A percentile compares a stretch with the other conserved stretches of the same genome.
These are phyloP conservation scores for Synergus umbraculus DNA, from an alignment of 2,888 invertebrate species.

Conservation along the genomic window DNA sequence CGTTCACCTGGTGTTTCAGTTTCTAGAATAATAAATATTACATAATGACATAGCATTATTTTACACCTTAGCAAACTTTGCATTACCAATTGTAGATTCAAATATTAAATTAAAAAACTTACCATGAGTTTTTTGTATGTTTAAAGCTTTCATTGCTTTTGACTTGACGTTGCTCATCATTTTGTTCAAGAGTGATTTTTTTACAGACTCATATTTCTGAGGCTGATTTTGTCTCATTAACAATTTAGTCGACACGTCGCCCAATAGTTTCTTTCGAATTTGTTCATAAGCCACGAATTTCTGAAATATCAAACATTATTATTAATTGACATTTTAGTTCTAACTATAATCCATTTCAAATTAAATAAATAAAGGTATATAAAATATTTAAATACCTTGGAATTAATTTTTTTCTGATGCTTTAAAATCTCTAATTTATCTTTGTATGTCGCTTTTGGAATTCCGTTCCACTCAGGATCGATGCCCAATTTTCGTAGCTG, in stretches of 20 bases:
- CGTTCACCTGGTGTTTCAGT: slow-evolving; percentile 45
- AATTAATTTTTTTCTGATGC: slow-evolving; percentile 80
- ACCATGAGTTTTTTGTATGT: slow-evolving; percentile 66
- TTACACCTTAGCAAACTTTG: not conserved
- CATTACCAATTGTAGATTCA: not conserved
- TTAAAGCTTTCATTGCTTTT: slow-evolving; percentile 79
- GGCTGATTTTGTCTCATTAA: slow-evolving; percentile 66
- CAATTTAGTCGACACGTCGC: slow-evolving; percentile 77
- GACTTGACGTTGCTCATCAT: slow-evolving; percentile 80
- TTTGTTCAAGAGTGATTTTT: slow-evolving; percentile 77
- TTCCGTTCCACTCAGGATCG: slow-evolving; percentile 81
- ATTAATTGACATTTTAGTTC: slow-evolving; percentile 43
- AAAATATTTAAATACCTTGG: slow-evolving; percentile 78
- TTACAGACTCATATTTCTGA: slow-evolving; percentile 65
- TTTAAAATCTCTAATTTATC: slow-evolving; percentile 80
- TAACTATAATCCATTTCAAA: not conserved
- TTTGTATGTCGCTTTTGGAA: slow-evolving; percentile 80
- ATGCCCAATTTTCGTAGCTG: slow-evolving; percentile 82
- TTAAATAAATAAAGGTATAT: not conserved
- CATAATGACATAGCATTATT: not conserved
- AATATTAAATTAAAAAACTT: slow-evolving; percentile 26
- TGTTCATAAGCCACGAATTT: slow-evolving; percentile 79
- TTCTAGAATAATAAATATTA: slow-evolving; percentile 44
- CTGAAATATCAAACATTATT: slow-evolving; percentile 71
- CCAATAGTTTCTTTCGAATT: slow-evolving; percentile 77